Base-by-base conservation (phyloP, 2,888 invertebrate species). In the Xanthia togata region DNA sequence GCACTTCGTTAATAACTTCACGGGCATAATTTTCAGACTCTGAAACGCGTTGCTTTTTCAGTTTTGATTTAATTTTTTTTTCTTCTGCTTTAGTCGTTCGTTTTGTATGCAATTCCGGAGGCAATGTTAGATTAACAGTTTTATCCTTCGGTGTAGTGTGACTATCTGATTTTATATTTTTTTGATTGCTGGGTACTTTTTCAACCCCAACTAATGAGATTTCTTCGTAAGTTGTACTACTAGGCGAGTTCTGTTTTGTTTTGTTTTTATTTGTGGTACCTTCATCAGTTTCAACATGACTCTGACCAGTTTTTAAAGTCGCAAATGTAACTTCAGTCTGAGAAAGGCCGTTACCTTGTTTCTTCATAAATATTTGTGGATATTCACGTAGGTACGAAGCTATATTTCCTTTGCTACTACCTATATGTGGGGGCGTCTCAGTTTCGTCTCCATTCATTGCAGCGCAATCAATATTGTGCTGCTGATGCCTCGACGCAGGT, bases 281-380 rank as follows among this genome's bases (percentile, higher is more conserved):
- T 64, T 85, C 83, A 44, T 83, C 78, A 55, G 41, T 70, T 70
- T 65, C 83, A 72, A 69, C 38, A 38, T 70, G 64, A 72, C 64
- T 78, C 23, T 74, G 73, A 74, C 70, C 76, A 68, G 76, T 68
- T 50, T 75, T 79, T 53, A 83, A 75, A 62, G 79, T 72, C 6
- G 75, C 71, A 11, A 76, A 50, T 41, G 53, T 85, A 35, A 68
- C 38, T 63, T 89, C 86, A 53, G 87, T 76, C 62, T 84, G 80
- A 74, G 89, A 86, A 38, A 88, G 73, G 44, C 94, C 94, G 1
- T 92, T 84, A 20, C 50, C 62, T 69, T 90, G 80, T 70, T 91
- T 95, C 85, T 94, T 96, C 91, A 92, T 94, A 87, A 96, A 96
- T 89, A 96, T 95, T 85, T 96, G 92, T 26, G 96, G 96, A 88